Conservation (phyloP, 2,113 vertebrate genomes). For the Hystrix brachyura region DNA sequence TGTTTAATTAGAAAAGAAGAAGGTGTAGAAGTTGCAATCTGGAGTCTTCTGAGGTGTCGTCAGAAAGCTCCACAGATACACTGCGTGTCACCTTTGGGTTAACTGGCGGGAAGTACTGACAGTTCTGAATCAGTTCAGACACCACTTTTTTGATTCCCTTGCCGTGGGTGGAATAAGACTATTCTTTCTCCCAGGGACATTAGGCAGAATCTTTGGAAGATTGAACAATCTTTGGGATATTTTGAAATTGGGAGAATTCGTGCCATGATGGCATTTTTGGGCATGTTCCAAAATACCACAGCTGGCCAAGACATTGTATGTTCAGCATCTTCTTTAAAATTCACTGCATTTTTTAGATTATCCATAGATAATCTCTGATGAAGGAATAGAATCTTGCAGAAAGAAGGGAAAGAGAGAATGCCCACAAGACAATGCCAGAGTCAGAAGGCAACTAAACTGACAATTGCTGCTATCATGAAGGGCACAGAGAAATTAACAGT, state of each 20-base stretch:
- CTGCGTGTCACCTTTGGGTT: not conserved
- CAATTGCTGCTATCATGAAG: not conserved
- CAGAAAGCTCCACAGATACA: not conserved
- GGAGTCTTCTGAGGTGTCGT: not conserved
- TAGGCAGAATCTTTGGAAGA: not conserved
- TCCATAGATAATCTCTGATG: not conserved
- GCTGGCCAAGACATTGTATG: not conserved
- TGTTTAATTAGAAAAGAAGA: not conserved
- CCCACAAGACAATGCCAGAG: not conserved
- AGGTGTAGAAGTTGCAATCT: not conserved
- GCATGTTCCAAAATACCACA: not conserved
- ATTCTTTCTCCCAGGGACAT: not conserved
- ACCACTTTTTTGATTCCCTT: not conserved
- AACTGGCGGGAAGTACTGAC: not conserved
- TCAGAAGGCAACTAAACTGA: not conserved
- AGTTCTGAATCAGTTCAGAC: not conserved
- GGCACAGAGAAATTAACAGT: not conserved
- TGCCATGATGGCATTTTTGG: not conserved
- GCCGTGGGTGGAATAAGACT: not conserved
- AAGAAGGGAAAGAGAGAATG: not conserved
- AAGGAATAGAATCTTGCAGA: not conserved
- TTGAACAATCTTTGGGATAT: not conserved
- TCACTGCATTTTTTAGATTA: not conserved
- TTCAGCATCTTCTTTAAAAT: not conserved
- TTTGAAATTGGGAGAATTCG: not conserved